Conservation (phyloP, 2,888 invertebrate species). For the Philereme transversata region DNA sequence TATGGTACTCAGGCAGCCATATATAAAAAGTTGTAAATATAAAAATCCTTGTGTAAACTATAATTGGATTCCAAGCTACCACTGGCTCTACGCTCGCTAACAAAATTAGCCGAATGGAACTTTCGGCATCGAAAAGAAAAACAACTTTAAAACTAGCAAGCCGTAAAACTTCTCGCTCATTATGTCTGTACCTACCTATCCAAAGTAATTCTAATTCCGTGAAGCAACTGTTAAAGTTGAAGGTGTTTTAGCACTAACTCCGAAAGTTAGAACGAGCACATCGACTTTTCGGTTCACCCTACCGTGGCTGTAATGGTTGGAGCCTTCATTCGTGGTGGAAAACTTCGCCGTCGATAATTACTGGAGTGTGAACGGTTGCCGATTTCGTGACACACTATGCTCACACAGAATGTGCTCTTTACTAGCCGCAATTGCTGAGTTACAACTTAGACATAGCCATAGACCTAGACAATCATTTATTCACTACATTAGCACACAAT, state of each 20-base stretch:
- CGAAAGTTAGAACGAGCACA: constrained; percentile 53
- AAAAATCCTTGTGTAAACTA: too few species aligned
- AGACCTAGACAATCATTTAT: too few species aligned
- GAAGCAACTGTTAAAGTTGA: constrained; percentile 44
- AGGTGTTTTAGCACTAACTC: constrained; percentile 52
- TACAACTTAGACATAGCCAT: too few species aligned
- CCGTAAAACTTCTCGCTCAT: constrained; percentile 34
- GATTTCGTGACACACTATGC: constrained; percentile 47
- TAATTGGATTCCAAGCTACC: too few species aligned
- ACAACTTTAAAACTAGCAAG: constrained; percentile 34
- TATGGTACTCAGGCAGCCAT: too few species aligned
- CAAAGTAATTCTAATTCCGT: constrained; percentile 43
- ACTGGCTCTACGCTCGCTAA: not conserved
- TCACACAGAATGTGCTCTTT: constrained; percentile 20
- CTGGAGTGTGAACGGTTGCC: constrained; percentile 68
- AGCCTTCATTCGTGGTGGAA: constrained; percentile 61
- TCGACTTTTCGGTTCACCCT: constrained; percentile 52
- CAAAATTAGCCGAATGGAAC: constrained; percentile 8
- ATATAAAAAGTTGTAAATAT: too few species aligned
- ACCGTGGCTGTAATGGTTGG: constrained; percentile 58
- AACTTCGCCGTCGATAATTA: constrained; percentile 74
- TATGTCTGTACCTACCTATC: constrained; percentile 35
- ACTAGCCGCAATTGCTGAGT: not conserved
- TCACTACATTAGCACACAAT: too few species aligned
- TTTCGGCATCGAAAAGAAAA: constrained; percentile 20